phyloP scores from a whole-genome alignment of 1,140 invertebrate species.

The Aphelinus atriplicis region DNA sequence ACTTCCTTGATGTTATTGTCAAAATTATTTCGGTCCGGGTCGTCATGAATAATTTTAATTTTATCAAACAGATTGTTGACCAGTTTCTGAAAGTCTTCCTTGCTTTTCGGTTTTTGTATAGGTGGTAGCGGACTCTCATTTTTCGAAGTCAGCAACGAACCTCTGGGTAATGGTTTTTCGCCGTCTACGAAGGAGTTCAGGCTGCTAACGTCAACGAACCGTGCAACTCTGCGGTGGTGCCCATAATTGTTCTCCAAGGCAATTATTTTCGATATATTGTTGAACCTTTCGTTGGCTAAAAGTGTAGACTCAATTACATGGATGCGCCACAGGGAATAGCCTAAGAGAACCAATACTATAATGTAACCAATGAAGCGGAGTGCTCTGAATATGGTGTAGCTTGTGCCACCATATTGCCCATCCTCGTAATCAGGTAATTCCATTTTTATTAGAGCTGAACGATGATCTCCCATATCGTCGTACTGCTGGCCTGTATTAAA shows the following conservation, averaged over 20 bases:
- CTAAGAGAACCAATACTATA: not conserved
- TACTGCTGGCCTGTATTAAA: constrained; percentile 6
- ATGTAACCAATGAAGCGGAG: constrained; percentile 6
- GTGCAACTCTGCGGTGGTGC: not conserved
- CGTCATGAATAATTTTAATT: constrained; percentile 21
- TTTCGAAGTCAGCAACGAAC: constrained; percentile 8
- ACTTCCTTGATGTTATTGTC: constrained; percentile 30
- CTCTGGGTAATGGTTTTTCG: constrained; percentile 2
- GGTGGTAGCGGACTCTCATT: not conserved
- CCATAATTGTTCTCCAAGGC: not conserved
- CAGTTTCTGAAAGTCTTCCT: constrained; percentile 2
- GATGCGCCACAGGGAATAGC: constrained; percentile 31
- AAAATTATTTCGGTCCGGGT: constrained; percentile 16
- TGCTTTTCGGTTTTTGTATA: not conserved
- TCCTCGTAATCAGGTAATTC: constrained; percentile 12
- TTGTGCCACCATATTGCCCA: not conserved
- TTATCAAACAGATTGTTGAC: constrained; percentile 12
- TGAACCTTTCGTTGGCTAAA: not conserved
- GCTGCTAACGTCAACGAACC: not conserved
- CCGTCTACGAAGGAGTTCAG: not conserved
- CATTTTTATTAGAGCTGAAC: constrained; percentile 15
- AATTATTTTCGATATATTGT: not conserved
- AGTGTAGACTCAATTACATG: constrained; percentile 1
- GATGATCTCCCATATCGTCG: not conserved
- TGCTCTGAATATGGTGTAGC: not conserved